A percentile compares a stretch with the other conserved stretches of the same genome.
phyloP scores from a whole-genome alignment of 92 coral and sea anemone species.

The Epizoanthus ramosus region DNA sequence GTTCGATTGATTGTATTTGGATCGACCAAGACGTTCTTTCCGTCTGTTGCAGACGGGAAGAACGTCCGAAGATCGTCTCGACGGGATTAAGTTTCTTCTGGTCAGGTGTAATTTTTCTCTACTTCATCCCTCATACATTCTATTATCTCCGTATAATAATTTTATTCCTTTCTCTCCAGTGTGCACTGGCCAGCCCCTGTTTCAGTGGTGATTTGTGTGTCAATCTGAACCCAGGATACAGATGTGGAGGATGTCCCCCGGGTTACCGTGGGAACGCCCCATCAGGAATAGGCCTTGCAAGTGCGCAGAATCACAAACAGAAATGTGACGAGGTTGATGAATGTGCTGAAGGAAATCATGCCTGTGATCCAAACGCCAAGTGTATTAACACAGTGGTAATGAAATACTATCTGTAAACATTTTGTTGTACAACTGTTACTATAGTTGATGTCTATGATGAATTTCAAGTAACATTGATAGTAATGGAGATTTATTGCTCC shows the following conservation, averaged over 20 bases:
- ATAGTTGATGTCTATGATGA: too few relatives aligned
- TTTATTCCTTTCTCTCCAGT: constrained; percentile 45
- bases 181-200: constrained; percentile 81
- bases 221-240: constrained; percentile 91
- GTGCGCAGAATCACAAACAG: constrained; percentile 81
- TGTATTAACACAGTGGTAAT: constrained; percentile 93
- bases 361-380: constrained; percentile 90
- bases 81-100: too few relatives aligned
- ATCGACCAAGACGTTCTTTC: too few relatives aligned
- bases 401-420: neutral
- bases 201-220: constrained; percentile 70
- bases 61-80: too few relatives aligned
- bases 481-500: too few relatives aligned
- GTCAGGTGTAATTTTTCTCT: neutral
- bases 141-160: too few relatives aligned
- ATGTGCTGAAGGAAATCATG: constrained; percentile 74
- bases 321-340: constrained; percentile 89
- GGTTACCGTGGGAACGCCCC: constrained; percentile 97
- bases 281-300: constrained; percentile 84
- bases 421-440: neutral
- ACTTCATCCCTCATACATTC: neutral
- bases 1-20: too few relatives aligned
- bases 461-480: too few relatives aligned
- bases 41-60: too few relatives aligned
- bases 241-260: constrained; percentile 93